Evolutionary conservation across 2,888 invertebrate genomes (phyloP).

Genomic region (Caenorhabditis auriculariae): DNA sequence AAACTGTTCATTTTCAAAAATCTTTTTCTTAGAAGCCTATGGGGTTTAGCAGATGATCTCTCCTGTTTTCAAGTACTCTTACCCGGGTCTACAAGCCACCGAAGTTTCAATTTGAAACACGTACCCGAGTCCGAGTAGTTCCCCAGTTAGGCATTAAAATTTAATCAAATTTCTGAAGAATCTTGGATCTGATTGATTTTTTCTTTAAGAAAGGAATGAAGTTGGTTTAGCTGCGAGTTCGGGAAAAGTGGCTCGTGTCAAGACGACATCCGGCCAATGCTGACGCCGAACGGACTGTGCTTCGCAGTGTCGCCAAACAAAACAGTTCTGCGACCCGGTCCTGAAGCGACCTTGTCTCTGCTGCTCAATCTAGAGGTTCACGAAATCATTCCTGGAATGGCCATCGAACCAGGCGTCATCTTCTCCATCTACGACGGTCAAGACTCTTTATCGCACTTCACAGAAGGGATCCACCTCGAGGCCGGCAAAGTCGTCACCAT

Average conservation of each 20-base stretch:
- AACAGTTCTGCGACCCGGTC: conserved; percentile 54
- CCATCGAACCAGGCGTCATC: conserved; percentile 49
- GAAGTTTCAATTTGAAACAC: too few species aligned
- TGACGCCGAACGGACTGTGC: conserved; percentile 52
- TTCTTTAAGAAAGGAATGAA: too few species aligned
- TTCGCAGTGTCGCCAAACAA: conserved; percentile 50
- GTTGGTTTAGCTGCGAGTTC: conserved; percentile 51
- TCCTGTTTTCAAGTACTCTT: too few species aligned
- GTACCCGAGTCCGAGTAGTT: too few species aligned
- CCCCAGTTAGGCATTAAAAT: neutral
- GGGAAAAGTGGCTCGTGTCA: conserved; percentile 51
- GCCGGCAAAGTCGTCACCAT: conserved; percentile 56
- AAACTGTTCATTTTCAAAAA: too few species aligned
- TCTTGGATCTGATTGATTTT: neutral
- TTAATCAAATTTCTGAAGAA: neutral
- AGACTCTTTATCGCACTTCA: conserved; percentile 36
- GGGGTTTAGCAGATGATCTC: too few species aligned
- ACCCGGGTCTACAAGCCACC: too few species aligned
- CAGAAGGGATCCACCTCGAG: conserved; percentile 55
- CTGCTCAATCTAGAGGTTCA: conserved; percentile 53
- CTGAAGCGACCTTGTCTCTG: conserved; percentile 53
- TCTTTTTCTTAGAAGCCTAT: too few species aligned
- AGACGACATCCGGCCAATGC: conserved; percentile 50
- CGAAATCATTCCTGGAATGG: conserved; percentile 48
- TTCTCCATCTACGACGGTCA: conserved; percentile 47